Evolutionary conservation across 2,113 vertebrate genomes (phyloP).

Genomic region (Macaca nemestrina): DNA sequence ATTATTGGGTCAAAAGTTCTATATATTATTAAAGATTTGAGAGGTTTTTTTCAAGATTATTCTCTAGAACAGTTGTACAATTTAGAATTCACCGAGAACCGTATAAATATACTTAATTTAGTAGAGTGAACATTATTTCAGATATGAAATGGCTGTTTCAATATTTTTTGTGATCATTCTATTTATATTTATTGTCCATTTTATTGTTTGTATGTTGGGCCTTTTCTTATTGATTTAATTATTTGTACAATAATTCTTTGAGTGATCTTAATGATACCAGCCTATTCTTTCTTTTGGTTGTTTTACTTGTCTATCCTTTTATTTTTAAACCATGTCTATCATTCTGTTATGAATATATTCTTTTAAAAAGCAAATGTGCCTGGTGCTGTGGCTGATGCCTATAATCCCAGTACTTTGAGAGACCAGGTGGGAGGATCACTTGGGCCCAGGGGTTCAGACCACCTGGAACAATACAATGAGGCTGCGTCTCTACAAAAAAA

Average conservation of each 20-base stretch:
- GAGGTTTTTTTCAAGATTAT: background rate
- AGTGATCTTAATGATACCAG: background rate
- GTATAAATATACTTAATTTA: background rate
- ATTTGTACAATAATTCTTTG: background rate
- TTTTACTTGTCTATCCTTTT: background rate
- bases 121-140: background rate
- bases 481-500: no score
- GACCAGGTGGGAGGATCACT: no score
- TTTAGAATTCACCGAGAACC: background rate
- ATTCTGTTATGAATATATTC: background rate
- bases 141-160: background rate
- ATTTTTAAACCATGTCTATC: background rate
- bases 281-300: background rate
- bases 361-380: background rate
- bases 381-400: no score
- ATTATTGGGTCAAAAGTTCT: background rate
- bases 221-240: background rate
- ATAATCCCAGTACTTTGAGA: no score
- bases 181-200: background rate
- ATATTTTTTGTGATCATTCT: background rate
- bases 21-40: background rate
- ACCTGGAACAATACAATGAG: no score
- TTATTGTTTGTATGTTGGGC: background rate
- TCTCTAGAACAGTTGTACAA: background rate
- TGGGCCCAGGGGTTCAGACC: no score